Evolutionary conservation across 64 coral and sea anemone species (phyloP), one percentile per base, ranked within the genome.

Genomic region (Acropora tenuis): DNA sequence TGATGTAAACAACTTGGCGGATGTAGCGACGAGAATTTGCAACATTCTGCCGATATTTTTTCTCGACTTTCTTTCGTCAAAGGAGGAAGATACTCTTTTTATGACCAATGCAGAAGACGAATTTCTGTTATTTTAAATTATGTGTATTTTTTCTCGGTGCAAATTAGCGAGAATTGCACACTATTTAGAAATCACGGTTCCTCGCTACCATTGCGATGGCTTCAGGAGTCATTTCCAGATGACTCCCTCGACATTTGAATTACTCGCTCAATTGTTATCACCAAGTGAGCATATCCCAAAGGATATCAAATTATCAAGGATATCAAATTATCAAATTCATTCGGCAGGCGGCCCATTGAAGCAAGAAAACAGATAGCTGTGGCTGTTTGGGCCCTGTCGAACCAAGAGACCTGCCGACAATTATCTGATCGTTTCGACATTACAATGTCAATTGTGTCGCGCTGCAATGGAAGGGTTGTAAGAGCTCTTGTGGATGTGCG

Each of bases 401-500:
- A 76, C 74, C 74, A 76, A 76, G 74, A 76, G 40, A 76, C 20
- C 74, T 76, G 74, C 40, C 74, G 74, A 2, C 74, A 76, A 2
- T 12, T 76, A 42, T 48, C 74, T 48, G 74, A 76, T 76, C 43
- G 74, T 41, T 76, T 76, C 30, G 30, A 76, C 74, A 12, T 76
- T 30, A 76, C 74, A 45, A 76, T 76, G 43, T 76, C 74, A 76
- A 76, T 30, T 76, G 74, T 76, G 74, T 2, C 74, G 3, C 43
- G 43, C 5, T 76, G 74, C 74, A 76, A 44, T 42, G 20, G 74
- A 5, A 76, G 74, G 30, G 74, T 76, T 43, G 40, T 43, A 76
- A 76, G 40, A 76, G 74, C 74, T 76, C 74, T 76, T 12, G 74
- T 76, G 74, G 74, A 76, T 76, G 5, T 76, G 8, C 43, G 74